phyloP scores from a whole-genome alignment of 2,797 vertebrate species.

The Notolabrus celidotus region DNA sequence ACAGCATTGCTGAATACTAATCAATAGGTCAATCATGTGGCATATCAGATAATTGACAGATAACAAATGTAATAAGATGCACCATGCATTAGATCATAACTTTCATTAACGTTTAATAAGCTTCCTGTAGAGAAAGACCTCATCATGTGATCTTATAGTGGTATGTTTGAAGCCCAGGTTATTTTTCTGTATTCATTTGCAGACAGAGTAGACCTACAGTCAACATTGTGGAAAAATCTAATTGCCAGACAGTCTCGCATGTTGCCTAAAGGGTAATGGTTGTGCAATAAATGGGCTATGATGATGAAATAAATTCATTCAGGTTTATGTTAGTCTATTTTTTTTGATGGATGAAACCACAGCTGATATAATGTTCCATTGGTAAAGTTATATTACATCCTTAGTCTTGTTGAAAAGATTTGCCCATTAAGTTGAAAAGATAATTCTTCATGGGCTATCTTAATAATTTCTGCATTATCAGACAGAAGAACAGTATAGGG shows the following conservation, averaged over 20 bases:
- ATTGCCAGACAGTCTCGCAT: not conserved
- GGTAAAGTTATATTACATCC: too few relatives aligned
- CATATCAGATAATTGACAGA: not conserved
- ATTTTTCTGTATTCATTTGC: not conserved
- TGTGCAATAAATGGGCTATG: too few relatives aligned
- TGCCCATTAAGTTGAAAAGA: too few relatives aligned
- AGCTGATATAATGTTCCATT: too few relatives aligned
- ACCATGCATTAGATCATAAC: not conserved
- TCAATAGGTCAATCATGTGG: slow-evolving; percentile 1
- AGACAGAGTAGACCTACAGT: not conserved
- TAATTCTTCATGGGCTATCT: too few relatives aligned
- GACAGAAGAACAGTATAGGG: too few relatives aligned
- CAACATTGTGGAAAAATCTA: slow-evolving; percentile 42
- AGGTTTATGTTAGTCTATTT: too few relatives aligned
- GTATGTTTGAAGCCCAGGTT: not conserved
- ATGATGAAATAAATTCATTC: too few relatives aligned
- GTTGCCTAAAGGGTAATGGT: too few relatives aligned
- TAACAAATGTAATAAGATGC: not conserved
- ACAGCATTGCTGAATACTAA: not conserved
- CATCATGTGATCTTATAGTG: not conserved
- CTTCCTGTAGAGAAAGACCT: not conserved
- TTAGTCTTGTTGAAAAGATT: too few relatives aligned
- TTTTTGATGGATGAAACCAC: too few relatives aligned
- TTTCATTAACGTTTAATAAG: not conserved
- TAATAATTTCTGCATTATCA: not conserved